These are phyloP conservation scores for Lasioglossum marginatum DNA, from an alignment of 2,888 invertebrate genomes.

Conservation along the genomic window DNA sequence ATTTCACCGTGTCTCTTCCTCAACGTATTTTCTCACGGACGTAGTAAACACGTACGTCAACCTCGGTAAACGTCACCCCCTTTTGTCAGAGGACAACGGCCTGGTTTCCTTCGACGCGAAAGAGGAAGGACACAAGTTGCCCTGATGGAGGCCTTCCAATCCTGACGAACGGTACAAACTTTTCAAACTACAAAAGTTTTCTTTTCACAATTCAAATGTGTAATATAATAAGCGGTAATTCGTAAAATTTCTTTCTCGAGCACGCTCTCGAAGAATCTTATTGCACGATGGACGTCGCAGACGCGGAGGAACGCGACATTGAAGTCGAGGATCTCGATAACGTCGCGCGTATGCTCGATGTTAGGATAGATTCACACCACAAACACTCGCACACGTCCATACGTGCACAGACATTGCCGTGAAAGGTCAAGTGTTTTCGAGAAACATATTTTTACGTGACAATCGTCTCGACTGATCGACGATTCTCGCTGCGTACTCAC, in stretches of 20 bases:
- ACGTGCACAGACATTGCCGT: not conserved
- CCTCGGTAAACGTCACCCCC: slow-evolving; percentile 52
- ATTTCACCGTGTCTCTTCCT: slow-evolving; percentile 31
- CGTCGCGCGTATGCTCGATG: slow-evolving; percentile 31
- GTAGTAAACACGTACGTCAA: slow-evolving; percentile 47
- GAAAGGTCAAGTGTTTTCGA: slow-evolving; percentile 43
- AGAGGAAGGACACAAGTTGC: not conserved
- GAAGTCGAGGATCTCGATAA: slow-evolving; percentile 59
- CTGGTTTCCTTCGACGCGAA: slow-evolving; percentile 29
- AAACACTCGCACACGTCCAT: not conserved
- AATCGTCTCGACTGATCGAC: slow-evolving; percentile 34
- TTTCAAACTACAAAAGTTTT: no score
- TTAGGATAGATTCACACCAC: slow-evolving; percentile 40
- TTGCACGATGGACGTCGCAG: slow-evolving; percentile 41
- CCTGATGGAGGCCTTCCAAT: not conserved
- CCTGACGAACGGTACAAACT: not conserved
- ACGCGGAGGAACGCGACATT: slow-evolving; percentile 57
- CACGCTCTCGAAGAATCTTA: slow-evolving; percentile 40
- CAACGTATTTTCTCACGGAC: slow-evolving; percentile 73
- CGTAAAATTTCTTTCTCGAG: slow-evolving; percentile 29
- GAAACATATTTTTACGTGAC: slow-evolving; percentile 54
- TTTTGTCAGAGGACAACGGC: slow-evolving; percentile 12
- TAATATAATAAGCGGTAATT: no score
- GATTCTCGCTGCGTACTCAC: slow-evolving; percentile 40
- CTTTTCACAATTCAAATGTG: no score